A percentile compares a stretch with the other conserved stretches of the same genome.
Conservation (phyloP, 1,140 invertebrate genomes). For the Diabrotica virgifera region DNA sequence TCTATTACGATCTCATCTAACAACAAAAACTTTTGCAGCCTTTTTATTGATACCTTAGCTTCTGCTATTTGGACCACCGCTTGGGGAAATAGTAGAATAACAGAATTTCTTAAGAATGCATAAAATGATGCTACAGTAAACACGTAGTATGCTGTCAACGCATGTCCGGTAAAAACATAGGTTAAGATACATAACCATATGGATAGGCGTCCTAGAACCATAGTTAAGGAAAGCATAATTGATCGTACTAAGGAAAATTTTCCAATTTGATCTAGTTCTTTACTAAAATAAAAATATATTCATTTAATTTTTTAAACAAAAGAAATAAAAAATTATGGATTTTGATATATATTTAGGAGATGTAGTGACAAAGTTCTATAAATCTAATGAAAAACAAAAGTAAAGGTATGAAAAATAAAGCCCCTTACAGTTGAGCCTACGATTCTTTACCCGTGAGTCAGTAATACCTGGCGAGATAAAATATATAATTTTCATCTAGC, state of each 20-base stretch:
- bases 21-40: conserved; percentile 60
- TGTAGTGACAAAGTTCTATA: too few relatives aligned
- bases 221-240: conserved; percentile 67
- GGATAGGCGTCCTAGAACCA: conserved; percentile 69
- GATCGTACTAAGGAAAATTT: conserved; percentile 59
- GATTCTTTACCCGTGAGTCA: too few relatives aligned
- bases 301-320: too few relatives aligned
- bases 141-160: conserved; percentile 70
- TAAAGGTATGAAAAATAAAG: too few relatives aligned
- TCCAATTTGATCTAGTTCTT: conserved; percentile 39
- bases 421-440: too few relatives aligned
- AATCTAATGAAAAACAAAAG: too few relatives aligned
- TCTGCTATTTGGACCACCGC: conserved; percentile 58
- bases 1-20: conserved; percentile 25
- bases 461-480: too few relatives aligned
- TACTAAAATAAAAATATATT: conserved; percentile 23
- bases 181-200: conserved; percentile 73
- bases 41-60: conserved; percentile 62
- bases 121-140: conserved; percentile 69
- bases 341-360: too few relatives aligned
- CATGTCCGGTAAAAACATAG: conserved; percentile 69
- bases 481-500: too few relatives aligned
- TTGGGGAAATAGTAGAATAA: conserved; percentile 71
- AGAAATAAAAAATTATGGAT: too few relatives aligned
- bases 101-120: conserved; percentile 64